These are phyloP conservation scores for Streptopelia turtur DNA, from an alignment of 2,797 vertebrate genomes.

Conservation along the genomic window DNA sequence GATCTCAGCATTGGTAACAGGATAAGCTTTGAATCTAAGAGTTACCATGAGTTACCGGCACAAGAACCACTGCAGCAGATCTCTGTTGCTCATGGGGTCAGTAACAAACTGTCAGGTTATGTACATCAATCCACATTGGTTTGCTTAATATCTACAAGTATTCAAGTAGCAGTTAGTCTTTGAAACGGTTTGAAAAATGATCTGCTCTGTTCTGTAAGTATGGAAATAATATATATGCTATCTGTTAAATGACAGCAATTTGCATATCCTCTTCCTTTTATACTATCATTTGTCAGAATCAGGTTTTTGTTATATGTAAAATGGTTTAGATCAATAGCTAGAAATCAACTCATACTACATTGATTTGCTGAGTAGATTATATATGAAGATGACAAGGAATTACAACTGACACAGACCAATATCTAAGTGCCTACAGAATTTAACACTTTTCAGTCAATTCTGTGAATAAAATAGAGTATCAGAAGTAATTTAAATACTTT, in stretches of 20 bases:
- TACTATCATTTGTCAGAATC: slow-evolving; percentile 30
- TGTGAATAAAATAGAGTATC: not conserved
- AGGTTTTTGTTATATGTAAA: slow-evolving; percentile 22
- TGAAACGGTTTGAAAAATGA: not conserved
- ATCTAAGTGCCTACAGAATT: slow-evolving; percentile 13
- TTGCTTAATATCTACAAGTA: not conserved
- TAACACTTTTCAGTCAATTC: not conserved
- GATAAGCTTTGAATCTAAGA: not conserved
- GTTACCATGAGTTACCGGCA: not conserved
- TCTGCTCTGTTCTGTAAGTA: not conserved
- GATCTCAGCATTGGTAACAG: not conserved
- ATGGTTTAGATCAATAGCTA: slow-evolving; percentile 51
- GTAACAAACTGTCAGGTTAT: not conserved
- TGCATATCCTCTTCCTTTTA: slow-evolving; percentile 5
- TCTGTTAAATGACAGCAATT: slow-evolving; percentile 3
- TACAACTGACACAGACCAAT: not conserved
- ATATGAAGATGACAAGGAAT: not conserved
- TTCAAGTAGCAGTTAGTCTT: not conserved
- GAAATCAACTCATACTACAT: slow-evolving; percentile 12
- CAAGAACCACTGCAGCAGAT: not conserved
- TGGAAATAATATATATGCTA: slow-evolving; percentile 4
- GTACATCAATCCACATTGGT: not conserved
- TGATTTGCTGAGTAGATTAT: slow-evolving; percentile 46
- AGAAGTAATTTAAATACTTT: not conserved
- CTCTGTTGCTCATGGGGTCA: not conserved